Percentiles rank a stretch among this genome's conserved stretches.
Conservation (phyloP, 2,113 vertebrate genomes). For the Apodemus sylvaticus region DNA sequence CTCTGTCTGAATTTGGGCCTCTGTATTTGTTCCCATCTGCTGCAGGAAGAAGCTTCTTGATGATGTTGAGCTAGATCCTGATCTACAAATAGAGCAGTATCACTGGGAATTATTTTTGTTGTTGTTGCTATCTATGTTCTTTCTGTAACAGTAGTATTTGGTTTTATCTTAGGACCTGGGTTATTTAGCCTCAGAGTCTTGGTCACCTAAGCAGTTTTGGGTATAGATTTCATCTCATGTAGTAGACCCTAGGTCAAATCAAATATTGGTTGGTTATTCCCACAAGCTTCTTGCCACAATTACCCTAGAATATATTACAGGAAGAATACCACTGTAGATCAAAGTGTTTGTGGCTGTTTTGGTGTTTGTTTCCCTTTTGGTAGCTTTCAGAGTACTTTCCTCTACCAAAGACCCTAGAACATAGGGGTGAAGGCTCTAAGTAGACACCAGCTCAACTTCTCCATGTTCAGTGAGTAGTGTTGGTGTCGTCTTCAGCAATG, state of each 20-base stretch:
- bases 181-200: background rate
- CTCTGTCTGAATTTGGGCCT: background rate
- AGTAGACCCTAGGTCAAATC: background rate
- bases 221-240: too few relatives aligned
- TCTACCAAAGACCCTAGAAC: background rate
- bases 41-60: too few relatives aligned
- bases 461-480: background rate
- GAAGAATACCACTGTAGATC: background rate
- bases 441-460: background rate
- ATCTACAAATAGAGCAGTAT: too few relatives aligned
- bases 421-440: background rate
- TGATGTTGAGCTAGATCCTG: too few relatives aligned
- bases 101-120: too few relatives aligned
- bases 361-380: background rate
- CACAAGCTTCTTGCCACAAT: background rate
- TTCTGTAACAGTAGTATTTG: background rate
- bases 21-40: background rate
- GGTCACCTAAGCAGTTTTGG: background rate
- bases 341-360: background rate
- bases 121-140: background rate
- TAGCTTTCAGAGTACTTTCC: background rate
- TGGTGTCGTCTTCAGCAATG: background rate
- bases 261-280: too few relatives aligned
- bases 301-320: background rate
- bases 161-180: background rate